Base-by-base conservation (phyloP, 2,888 invertebrate genomes). In the Lycaena phlaeas region DNA sequence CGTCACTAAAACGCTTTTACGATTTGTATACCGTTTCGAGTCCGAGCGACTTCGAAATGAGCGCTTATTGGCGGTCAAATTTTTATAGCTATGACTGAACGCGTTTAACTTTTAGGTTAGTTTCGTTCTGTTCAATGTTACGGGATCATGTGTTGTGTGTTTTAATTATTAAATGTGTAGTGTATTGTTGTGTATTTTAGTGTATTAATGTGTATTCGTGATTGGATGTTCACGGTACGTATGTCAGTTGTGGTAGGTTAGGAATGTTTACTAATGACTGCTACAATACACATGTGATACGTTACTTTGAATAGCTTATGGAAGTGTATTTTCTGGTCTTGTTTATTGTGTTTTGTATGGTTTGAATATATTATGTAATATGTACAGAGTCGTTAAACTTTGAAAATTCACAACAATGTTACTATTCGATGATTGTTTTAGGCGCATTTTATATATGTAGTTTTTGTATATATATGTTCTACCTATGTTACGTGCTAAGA, bases 51-150 rank as follows among this genome's bases (percentile, higher is more conserved):
- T 68, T 67, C 61, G 64, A 64, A 65, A 54, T 51, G 51, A 64
- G 55, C 63, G 60, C 67, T 67, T 69, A 68, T 72, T 63, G 73
- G 65, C 68, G 79, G 75, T 77, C 78, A 75, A 76, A 69, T 66
- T 81, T 78, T 76, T 73, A 71, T 52, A 48, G 50, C 58, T 59
- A 59, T 59, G 59, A 59, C 48, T 60, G 56, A 58, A 59, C 59
- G 67, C 54, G 55, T 59, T 59, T 56, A 55, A 56, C 64, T 75
- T 75, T 70, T 73, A 77, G 78, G 77, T 79, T 79, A 77, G 79
- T 78, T 72, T 59, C 50, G 52, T 60, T 61, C 54, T 55, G 61
- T 59, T 60, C 61, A 58, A 66, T 66, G 61, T 53, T 48, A 56
- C 49, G 61, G 57, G 44, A 48, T 55, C 64, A 56, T 64, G 67